Evolutionary conservation across 1,140 invertebrate species (phyloP).

Genomic region (Diachasma alloeum): DNA sequence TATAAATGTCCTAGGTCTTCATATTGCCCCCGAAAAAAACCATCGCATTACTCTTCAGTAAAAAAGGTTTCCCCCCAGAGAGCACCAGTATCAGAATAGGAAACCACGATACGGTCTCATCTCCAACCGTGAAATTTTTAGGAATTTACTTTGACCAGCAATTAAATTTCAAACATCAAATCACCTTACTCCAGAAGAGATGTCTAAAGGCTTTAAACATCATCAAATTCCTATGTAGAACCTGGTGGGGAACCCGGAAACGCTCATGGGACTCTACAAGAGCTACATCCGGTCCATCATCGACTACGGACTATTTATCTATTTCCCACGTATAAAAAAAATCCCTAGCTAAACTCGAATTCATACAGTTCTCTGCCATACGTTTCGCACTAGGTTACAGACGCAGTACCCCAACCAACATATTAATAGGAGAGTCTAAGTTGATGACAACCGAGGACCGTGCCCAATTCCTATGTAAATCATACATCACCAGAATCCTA

Average conservation of each 20-base stretch:
- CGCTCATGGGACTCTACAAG: slow-evolving; percentile 28
- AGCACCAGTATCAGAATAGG: not conserved
- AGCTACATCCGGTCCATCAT: slow-evolving; percentile 31
- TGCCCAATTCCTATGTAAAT: not conserved
- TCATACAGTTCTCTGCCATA: slow-evolving; percentile 6
- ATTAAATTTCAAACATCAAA: not conserved
- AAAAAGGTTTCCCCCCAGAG: not conserved
- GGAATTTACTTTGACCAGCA: slow-evolving; percentile 32
- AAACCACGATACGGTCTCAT: not conserved
- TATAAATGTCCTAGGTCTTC: not conserved
- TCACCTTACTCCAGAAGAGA: not conserved
- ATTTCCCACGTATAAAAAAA: slow-evolving; percentile 15
- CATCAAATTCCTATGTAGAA: slow-evolving; percentile 37
- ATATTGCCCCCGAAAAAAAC: too few relatives aligned
- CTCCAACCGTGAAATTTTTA: slow-evolving; percentile 22
- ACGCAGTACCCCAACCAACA: not conserved
- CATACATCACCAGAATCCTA: not conserved
- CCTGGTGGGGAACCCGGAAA: slow-evolving; percentile 30
- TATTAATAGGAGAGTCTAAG: slow-evolving; percentile 6
- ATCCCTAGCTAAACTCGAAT: too few relatives aligned
- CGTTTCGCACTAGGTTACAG: not conserved
- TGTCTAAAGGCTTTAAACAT: slow-evolving; percentile 6
- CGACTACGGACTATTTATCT: slow-evolving; percentile 31
- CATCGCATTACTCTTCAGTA: too few relatives aligned
- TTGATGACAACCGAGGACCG: not conserved